Evolutionary conservation across 2,888 invertebrate genomes (phyloP).

Genomic region (Tachina grossa): DNA sequence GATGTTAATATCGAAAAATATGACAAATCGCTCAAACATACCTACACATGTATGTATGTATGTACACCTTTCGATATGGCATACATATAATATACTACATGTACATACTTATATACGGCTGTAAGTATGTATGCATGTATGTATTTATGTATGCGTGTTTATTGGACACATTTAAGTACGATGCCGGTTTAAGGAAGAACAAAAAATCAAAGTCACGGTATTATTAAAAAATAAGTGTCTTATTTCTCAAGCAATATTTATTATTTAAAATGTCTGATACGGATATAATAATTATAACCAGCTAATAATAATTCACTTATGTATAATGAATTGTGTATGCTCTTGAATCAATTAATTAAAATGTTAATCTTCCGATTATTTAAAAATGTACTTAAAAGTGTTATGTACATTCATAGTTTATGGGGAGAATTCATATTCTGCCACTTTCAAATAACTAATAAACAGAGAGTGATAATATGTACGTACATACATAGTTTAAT

Average conservation of each 20-base stretch:
- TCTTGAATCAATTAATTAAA: no score
- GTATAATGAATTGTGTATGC: no score
- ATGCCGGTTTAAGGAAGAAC: slow-evolving; percentile 41
- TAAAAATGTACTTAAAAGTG: no score
- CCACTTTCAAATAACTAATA: background rate
- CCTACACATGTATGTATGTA: background rate
- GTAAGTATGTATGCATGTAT: background rate
- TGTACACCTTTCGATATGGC: background rate
- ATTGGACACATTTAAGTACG: background rate
- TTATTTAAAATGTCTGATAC: background rate
- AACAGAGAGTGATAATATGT: background rate
- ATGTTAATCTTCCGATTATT: no score
- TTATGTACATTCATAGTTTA: no score
- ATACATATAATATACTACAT: background rate
- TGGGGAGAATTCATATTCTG: no score
- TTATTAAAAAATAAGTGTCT: slow-evolving; percentile 43
- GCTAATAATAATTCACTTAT: no score
- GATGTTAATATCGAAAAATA: background rate
- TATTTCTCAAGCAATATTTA: background rate
- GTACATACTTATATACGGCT: background rate
- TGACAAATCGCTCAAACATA: background rate
- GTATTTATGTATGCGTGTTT: background rate
- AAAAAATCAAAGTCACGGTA: slow-evolving; percentile 16
- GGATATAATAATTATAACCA: no score
- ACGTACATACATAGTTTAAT: background rate